A percentile compares a stretch with the other conserved stretches of the same genome.
Evolutionary conservation across 2,888 invertebrate species (phyloP).

Genomic region (Epistrophe eligans): DNA sequence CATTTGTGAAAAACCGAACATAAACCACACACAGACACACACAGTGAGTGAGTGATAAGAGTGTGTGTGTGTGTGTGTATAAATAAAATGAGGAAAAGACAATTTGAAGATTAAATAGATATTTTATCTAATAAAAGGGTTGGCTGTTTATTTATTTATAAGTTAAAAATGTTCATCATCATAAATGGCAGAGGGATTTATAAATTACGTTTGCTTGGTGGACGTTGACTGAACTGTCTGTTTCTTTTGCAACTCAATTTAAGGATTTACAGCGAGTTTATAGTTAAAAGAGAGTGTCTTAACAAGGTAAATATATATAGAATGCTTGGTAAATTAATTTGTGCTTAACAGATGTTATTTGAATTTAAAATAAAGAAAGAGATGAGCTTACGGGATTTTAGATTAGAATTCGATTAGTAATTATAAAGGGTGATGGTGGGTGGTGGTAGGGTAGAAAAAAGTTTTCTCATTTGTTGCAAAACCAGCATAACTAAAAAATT

Average conservation of each 20-base stretch:
- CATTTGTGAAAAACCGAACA: background rate
- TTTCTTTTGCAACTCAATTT: background rate
- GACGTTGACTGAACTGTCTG: conserved; percentile 13
- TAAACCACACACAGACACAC: background rate
- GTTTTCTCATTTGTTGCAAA: too few relatives aligned
- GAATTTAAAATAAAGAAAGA: background rate
- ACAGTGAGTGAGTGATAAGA: background rate
- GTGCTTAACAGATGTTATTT: conserved; percentile 39
- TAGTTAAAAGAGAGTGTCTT: conserved; percentile 27
- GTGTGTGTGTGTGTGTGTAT: conserved; percentile 14
- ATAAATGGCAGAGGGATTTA: conserved; percentile 16
- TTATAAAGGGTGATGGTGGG: background rate
- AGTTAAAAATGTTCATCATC: conserved; percentile 30
- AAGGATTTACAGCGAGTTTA: background rate
- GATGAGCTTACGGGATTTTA: background rate
- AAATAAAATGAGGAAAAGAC: conserved; percentile 59
- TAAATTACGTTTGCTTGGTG: conserved; percentile 14
- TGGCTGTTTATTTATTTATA: conserved; percentile 66
- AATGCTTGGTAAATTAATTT: conserved; percentile 54
- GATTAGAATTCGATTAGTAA: background rate
- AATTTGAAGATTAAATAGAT: conserved; percentile 51
- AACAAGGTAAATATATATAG: conserved; percentile 42
- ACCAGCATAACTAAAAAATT: too few relatives aligned
- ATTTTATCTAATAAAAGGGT: conserved; percentile 66
- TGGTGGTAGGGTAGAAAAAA: background rate